phyloP scores from a whole-genome alignment of 1,140 invertebrate genomes.

The silkworm (Bombyx mori) region ASM3026992v2 NC_085126.1:2761001-2761500 shows the following conservation, averaged over 20 bases:
- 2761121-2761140: too few species aligned
- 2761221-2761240: too few species aligned
- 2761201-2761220: too few species aligned
- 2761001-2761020: too few species aligned
- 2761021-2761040: too few species aligned
- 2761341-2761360: conserved; percentile 63
- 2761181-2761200: too few species aligned
- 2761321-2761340: conserved; percentile 67
- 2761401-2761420: conserved; percentile 70
- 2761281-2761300: conserved; percentile 50
- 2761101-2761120: too few species aligned
- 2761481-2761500: too few species aligned
- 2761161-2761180: too few species aligned
- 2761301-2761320: conserved; percentile 81
- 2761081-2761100: too few species aligned
- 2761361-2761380: conserved; percentile 72
- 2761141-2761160: too few species aligned
- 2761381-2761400: conserved; percentile 65
- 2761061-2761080: too few species aligned
- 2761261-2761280: not conserved
- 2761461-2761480: conserved; percentile 36
- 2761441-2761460: conserved; percentile 41
- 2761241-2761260: not conserved
- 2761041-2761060: not conserved
- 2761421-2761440: conserved; percentile 71